Percentiles rank a stretch among this genome's conserved stretches.
phyloP scores from a whole-genome alignment of 1,140 invertebrate species.

The Drosophila mauritiana region DNA sequence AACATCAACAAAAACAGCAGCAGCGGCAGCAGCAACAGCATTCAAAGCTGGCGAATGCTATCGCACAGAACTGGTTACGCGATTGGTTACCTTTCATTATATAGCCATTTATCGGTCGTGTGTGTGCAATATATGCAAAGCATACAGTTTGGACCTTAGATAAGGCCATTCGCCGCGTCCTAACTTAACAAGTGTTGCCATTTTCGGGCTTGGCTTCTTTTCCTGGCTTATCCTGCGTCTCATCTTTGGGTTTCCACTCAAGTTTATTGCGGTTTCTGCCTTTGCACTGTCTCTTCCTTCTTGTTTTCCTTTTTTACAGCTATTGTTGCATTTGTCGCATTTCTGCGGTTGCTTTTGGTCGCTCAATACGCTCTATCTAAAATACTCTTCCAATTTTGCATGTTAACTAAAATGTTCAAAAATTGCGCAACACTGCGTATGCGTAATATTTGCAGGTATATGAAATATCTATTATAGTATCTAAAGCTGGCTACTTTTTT shows the following conservation, averaged over 20 bases:
- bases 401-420: background rate
- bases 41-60: constrained; percentile 39
- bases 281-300: constrained; percentile 31
- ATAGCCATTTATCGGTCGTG: constrained; percentile 20
- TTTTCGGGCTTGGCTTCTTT: constrained; percentile 4
- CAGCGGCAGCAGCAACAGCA: constrained; percentile 4
- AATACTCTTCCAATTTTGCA: background rate
- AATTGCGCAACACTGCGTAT: constrained; percentile 6
- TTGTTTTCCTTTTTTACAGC: constrained; percentile 59
- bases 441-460: background rate
- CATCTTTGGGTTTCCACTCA: constrained; percentile 9
- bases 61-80: constrained; percentile 43
- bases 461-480: too few relatives aligned
- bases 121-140: constrained; percentile 2
- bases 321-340: constrained; percentile 81
- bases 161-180: constrained; percentile 3
- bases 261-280: constrained; percentile 59
- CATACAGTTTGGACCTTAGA: background rate
- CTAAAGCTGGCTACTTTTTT: too few relatives aligned
- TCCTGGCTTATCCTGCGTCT: constrained; percentile 11
- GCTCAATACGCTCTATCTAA: background rate
- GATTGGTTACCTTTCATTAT: constrained; percentile 42
- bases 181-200: constrained; percentile 10
- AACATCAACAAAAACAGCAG: constrained; percentile 18
- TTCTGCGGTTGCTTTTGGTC: constrained; percentile 50